Percentiles rank a stretch among this genome's conserved stretches.
phyloP scores from a whole-genome alignment of 1,140 invertebrate species.

The Holcopasites calliopsidis region DNA sequence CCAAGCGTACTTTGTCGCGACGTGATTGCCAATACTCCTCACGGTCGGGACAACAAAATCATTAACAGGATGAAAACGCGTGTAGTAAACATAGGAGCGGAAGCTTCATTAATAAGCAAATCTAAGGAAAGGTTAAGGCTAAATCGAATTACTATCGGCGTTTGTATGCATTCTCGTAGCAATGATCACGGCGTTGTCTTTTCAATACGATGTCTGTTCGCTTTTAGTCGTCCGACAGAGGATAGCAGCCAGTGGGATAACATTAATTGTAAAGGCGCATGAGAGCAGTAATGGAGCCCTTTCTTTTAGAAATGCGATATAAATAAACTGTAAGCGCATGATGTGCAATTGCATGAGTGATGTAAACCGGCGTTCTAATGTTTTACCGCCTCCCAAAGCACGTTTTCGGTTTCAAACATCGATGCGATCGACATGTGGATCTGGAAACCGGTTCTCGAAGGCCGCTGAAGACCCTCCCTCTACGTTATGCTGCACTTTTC shows the following conservation, averaged over 20 bases:
- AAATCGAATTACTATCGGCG: not conserved
- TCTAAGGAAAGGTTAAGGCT: not conserved
- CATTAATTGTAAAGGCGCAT: no score
- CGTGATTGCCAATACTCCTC: not conserved
- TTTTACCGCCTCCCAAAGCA: constrained; percentile 10
- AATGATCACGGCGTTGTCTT: not conserved
- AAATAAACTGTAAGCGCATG: no score
- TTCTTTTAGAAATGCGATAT: no score
- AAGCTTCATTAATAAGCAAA: not conserved
- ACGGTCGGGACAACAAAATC: not conserved
- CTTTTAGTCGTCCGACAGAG: no score
- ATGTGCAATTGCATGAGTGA: not conserved
- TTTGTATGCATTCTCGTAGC: not conserved
- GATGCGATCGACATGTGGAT: constrained; percentile 41
- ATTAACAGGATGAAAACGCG: not conserved
- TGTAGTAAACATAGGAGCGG: not conserved
- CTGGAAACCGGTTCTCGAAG: constrained; percentile 54
- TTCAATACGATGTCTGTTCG: no score
- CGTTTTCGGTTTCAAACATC: constrained; percentile 50
- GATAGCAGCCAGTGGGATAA: no score
- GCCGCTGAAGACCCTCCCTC: constrained; percentile 33
- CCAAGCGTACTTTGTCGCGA: no score
- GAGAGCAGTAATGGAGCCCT: no score
- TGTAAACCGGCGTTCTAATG: not conserved
- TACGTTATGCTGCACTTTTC: not conserved